Evolutionary conservation across 35 echinoderm and acorn worm genomes (phyloP), one percentile per base, ranked within the genome.

Genomic region (Hemicentrotus pulcherrimus): DNA sequence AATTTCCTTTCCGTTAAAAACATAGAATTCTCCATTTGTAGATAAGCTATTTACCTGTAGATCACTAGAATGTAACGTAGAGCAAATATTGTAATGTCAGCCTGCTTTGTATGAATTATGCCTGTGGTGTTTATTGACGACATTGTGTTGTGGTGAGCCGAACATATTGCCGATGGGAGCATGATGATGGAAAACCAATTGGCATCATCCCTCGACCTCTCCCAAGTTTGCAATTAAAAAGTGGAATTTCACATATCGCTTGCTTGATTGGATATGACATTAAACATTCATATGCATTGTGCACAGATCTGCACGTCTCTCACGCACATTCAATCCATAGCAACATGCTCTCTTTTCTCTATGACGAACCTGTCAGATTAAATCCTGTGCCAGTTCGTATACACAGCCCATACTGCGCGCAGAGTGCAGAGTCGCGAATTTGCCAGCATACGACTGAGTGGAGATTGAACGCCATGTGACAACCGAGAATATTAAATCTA

Each of bases 401-500:
- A 78, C 65, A 78, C 65, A 78, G n/a, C 65, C 28, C 65, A 78
- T 22, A 22, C 65, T 22, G 19, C 6, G 28, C 7, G 22, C 24
- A 78, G 65, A 78, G 65, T 78, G 65, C 65, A 78, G n/a, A 78
- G 65, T 78, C 65, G 65, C 28, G 65, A 78, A 30, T 78, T 78
- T 78, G 52, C 65, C 65, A 78, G 65, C 65, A 78, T 78, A 78
- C 65, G 65, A 78, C 65, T 78, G 65, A 78, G 65, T 78, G 65
- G 65, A 78, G 65, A 78, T 7, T 28, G 65, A 78, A 78, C 65
- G 22, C 65, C 18, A n/a, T 78, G 65, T n/a, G 65, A 78, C 65
- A 78, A 78, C 65, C 15, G 88, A 46, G 88, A 90, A 90, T 90
- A 90, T 90, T 47, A 41, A 90, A 90, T 33, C 88, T 90, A 24